Percentiles rank a stretch among this genome's conserved stretches.
Conservation (phyloP, 2,113 vertebrate species). For the Mastomys coucha region DNA sequence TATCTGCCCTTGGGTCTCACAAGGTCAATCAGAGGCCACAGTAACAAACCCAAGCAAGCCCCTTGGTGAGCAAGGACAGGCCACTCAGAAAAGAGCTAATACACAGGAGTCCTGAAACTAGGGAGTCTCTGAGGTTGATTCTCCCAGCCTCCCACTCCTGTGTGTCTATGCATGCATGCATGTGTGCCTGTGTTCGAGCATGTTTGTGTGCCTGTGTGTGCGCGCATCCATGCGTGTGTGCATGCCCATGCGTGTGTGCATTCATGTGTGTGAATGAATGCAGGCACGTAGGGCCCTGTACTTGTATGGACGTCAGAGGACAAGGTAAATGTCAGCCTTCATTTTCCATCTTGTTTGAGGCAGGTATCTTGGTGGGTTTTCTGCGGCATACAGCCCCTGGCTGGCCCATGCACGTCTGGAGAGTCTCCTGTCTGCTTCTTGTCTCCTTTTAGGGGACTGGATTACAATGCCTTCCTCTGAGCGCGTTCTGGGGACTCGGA, state of each 20-base stretch:
- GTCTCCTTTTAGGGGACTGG: neutral
- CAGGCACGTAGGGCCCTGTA: neutral
- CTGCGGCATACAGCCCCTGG: neutral
- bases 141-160: neutral
- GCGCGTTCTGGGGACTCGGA: neutral
- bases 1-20: neutral
- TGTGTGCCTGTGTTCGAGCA: neutral
- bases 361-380: neutral
- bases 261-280: neutral
- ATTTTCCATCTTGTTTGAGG: neutral
- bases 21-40: neutral
- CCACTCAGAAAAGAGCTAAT: neutral
- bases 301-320: neutral
- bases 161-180: neutral
- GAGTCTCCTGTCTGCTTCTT: neutral
- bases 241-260: neutral
- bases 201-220: neutral
- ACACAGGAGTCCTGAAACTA: neutral
- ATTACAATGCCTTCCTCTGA: neutral
- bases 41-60: neutral
- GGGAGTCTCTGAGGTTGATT: neutral
- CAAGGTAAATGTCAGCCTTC: neutral
- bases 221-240: neutral
- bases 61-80: neutral
- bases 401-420: neutral